Evolutionary conservation across 2,113 vertebrate species (phyloP).

Genomic region (Capreolus pygargus): DNA sequence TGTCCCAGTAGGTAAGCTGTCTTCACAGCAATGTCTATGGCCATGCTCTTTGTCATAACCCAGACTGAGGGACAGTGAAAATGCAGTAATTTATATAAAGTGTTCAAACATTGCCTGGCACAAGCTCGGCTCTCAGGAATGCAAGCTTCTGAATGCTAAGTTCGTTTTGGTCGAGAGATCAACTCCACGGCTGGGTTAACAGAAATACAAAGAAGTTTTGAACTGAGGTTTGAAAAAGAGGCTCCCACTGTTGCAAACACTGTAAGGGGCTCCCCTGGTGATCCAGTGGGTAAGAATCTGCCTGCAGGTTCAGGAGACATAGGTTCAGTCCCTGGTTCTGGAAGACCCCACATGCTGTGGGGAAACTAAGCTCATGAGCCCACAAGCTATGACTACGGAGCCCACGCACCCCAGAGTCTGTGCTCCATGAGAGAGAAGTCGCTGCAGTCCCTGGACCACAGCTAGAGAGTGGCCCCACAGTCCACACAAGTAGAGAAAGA

Average conservation of each 20-base stretch:
- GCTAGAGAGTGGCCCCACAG: neutral
- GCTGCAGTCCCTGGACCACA: neutral
- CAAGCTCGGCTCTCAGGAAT: neutral
- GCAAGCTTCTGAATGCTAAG: neutral
- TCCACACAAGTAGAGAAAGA: neutral
- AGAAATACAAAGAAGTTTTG: neutral
- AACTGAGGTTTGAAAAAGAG: neutral
- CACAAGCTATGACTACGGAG: neutral
- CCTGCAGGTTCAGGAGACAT: no score
- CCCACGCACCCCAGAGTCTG: neutral
- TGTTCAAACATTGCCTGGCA: neutral
- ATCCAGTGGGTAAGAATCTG: neutral
- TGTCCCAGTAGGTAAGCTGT: neutral
- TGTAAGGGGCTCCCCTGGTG: neutral
- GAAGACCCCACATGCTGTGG: neutral
- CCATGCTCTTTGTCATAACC: accelerated
- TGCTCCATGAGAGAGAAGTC: neutral
- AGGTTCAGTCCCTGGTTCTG: neutral
- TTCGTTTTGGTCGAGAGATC: neutral
- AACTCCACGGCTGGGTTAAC: neutral
- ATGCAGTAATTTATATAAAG: neutral
- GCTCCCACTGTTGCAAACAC: neutral
- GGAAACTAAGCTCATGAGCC: neutral
- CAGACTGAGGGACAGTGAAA: neutral
- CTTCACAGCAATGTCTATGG: neutral